Evolutionary conservation across 2,797 vertebrate species (phyloP).

Genomic region (Oceanodroma leucorhoa): DNA sequence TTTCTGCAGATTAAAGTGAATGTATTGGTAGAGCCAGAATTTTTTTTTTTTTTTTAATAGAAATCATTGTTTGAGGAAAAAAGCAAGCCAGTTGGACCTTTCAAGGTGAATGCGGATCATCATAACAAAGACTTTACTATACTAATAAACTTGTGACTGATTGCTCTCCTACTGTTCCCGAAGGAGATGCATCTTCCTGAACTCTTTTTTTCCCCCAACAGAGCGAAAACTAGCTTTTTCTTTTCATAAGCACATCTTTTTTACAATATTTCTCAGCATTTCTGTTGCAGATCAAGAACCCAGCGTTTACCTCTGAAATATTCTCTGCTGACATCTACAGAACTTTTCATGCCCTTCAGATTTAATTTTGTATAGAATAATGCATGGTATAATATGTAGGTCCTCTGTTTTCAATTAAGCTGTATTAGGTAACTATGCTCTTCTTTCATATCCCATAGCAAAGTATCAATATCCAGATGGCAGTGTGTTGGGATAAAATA

Average conservation of each 20-base stretch:
- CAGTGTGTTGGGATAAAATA: conserved; percentile 21
- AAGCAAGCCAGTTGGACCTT: background rate
- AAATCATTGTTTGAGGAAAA: background rate
- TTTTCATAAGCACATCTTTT: background rate
- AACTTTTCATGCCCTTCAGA: conserved; percentile 11
- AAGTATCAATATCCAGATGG: conserved; percentile 44
- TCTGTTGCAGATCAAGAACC: background rate
- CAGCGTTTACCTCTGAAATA: background rate
- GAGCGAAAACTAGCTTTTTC: background rate
- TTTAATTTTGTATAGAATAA: conserved; percentile 37
- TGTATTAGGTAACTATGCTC: conserved; percentile 25
- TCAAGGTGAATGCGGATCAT: background rate
- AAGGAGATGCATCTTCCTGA: background rate
- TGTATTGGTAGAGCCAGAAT: background rate
- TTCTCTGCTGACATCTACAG: background rate
- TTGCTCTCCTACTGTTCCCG: background rate
- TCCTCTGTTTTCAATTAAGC: conserved; percentile 51
- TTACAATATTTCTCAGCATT: background rate
- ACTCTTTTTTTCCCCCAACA: background rate
- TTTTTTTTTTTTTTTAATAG: no score
- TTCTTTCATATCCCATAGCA: conserved; percentile 31
- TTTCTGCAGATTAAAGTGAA: background rate
- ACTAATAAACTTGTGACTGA: background rate
- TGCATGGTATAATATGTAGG: background rate
- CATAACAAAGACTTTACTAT: background rate